Conservation (phyloP, 2,113 vertebrate species). For the Lucifuga dentata region DNA sequence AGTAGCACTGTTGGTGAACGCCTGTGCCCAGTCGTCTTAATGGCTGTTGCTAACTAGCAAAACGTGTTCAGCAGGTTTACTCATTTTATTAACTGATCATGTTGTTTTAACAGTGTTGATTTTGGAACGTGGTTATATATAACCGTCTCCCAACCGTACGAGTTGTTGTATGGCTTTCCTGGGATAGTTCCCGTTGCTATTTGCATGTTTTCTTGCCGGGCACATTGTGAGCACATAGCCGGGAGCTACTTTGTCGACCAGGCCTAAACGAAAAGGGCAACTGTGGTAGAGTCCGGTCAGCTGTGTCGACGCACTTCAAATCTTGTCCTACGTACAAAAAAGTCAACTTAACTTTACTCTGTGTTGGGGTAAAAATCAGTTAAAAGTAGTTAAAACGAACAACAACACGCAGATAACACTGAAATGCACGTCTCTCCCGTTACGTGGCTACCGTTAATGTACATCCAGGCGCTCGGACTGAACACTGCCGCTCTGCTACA, state of each 20-base stretch:
- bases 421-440: too few species aligned
- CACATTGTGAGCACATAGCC: conserved; percentile 50
- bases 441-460: conserved; percentile 16
- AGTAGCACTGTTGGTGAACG: conserved; percentile 45
- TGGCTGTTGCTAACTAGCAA: conserved; percentile 52
- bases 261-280: conserved; percentile 52
- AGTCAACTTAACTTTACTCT: too few species aligned
- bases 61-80: conserved; percentile 67
- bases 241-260: conserved; percentile 38
- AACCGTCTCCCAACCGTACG: background rate
- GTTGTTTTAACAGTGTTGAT: background rate
- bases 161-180: fast-evolving
- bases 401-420: too few species aligned
- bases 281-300: conserved; percentile 1
- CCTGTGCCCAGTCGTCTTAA: conserved; percentile 25
- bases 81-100: background rate
- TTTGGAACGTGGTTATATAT: fast-evolving
- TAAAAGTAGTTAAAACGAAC: background rate
- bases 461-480: too few species aligned
- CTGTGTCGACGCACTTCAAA: background rate
- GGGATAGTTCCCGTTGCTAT: background rate
- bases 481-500: too few species aligned
- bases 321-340: too few species aligned
- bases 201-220: conserved; percentile 19
- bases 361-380: too few species aligned